Conservation (phyloP, 2,113 vertebrate genomes). For the Nothocercus julius region DNA sequence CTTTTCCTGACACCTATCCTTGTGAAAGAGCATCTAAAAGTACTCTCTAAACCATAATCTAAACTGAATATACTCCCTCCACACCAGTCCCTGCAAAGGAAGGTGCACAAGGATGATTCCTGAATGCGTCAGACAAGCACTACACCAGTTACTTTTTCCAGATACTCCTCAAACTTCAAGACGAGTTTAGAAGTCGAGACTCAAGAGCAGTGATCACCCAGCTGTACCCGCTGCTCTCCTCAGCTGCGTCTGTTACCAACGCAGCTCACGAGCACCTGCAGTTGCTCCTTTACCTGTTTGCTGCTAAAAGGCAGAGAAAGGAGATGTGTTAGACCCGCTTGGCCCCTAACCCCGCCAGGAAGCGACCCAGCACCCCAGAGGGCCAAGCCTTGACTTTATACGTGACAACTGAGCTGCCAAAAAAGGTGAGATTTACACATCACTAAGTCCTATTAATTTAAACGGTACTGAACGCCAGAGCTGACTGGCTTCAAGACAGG, state of each 20-base stretch:
- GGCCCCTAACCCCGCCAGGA: rapidly evolving
- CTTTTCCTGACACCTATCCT: not conserved
- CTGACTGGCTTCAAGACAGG: not conserved
- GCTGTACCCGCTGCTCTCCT: rapidly evolving
- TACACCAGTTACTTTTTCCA: not conserved
- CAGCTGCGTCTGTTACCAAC: not conserved
- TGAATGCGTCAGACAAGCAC: not conserved
- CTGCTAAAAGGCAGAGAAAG: rapidly evolving
- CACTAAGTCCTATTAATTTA: not conserved
- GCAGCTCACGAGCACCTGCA: not conserved
- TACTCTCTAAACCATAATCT: not conserved
- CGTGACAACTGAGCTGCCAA: not conserved
- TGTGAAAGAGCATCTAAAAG: not conserved
- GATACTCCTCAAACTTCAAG: not conserved
- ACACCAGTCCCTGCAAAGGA: not conserved
- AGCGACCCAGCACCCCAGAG: rapidly evolving
- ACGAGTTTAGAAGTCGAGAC: not conserved
- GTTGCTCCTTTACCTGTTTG: not conserved
- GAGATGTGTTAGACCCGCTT: not conserved
- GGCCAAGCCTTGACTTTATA: not conserved
- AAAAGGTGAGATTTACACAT: no score
- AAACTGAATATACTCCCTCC: not conserved
- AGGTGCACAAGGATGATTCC: rapidly evolving
- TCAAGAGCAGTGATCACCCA: rapidly evolving
- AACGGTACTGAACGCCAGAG: rapidly evolving